Evolutionary conservation across 2,888 invertebrate species (phyloP), one percentile per base, ranked within the genome.

Genomic region (Ischnura elegans): DNA sequence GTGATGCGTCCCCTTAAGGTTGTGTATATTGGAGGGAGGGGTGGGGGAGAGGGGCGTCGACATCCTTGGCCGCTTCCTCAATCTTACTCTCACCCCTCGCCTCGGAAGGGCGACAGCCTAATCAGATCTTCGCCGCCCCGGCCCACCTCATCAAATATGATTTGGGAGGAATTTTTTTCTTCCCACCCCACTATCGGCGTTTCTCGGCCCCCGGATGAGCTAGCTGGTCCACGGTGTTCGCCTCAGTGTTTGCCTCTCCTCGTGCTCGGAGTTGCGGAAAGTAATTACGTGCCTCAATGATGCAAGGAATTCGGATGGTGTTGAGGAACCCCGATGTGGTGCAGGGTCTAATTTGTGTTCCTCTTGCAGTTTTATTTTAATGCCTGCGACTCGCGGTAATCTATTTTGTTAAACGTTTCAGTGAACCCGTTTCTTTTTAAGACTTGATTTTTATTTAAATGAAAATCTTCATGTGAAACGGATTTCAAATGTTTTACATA

Each of bases 141-240:
- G 10, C 76, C 76, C 36, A 36, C 76, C 76, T 76, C 76, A 76
- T 76, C 76, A 76, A 76, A 76, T 76, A 76, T 76, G 76, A 76
- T 76, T 25, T 29, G 25, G 76, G 29, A 36, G 76, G 76, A 29
- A 25, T 76, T 76, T 76, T 76, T 16, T 36, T 76, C 61, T 36
- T 76, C 61, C 29, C 36, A 13, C 76, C 10, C 76, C 13, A 36
- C 55, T 55, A 66, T 66, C 13, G 66, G 29, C 66, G 76, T 76
- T 5, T 76, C 29, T 76, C 76, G 36, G 36, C 76, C n/a, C 36
- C 36, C 10, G 36, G 29, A 2, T 61, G n/a, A 4, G 76, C 10
- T 76, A 2, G 76, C 76, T 5, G 25, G 76, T 10, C 76, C 1
- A 76, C 4, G 29, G 36, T 36, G 76, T 1, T 36, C 1, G 76